Percentiles rank a stretch among this genome's conserved stretches.
These are phyloP conservation scores for Cerastoderma edule DNA, from an alignment of 2,888 invertebrate species.

Conservation along the genomic window DNA sequence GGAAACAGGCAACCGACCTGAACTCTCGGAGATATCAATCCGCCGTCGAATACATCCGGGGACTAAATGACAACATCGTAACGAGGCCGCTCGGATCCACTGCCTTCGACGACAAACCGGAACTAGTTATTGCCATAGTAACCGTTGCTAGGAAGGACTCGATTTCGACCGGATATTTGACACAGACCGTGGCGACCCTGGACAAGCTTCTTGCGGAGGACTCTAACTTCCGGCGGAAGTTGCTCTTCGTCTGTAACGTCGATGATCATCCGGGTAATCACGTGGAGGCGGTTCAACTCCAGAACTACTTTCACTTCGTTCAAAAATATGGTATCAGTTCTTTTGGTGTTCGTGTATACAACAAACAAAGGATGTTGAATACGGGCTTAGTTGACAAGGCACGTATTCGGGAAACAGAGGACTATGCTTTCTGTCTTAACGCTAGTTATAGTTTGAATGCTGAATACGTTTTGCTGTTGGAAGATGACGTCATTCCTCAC, in stretches of 20 bases:
- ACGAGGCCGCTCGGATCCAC: background rate
- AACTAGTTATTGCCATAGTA: constrained; percentile 23
- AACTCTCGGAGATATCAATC: constrained; percentile 7
- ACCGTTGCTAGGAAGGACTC: constrained; percentile 19
- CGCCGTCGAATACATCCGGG: constrained; percentile 9
- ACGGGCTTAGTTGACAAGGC: constrained; percentile 1
- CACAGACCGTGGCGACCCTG: constrained; percentile 11
- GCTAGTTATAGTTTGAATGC: background rate
- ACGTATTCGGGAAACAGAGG: constrained; percentile 18
- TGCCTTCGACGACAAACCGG: background rate
- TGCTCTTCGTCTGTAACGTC: constrained; percentile 18
- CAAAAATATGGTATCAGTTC: background rate
- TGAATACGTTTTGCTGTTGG: constrained; percentile 12
- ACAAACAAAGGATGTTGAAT: background rate
- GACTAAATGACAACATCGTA: background rate
- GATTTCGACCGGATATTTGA: constrained; percentile 16
- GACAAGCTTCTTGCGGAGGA: constrained; percentile 7
- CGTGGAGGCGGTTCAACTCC: constrained; percentile 15
- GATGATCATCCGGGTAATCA: constrained; percentile 20
- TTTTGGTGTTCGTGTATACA: background rate
- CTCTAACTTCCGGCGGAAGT: background rate
- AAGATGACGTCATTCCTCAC: constrained; percentile 27
- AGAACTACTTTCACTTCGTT: constrained; percentile 9
- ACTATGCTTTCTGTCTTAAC: constrained; percentile 26
- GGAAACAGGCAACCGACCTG: background rate